Evolutionary conservation across 2,797 vertebrate genomes (phyloP).

Genomic region (Crotalus adamanteus): DNA sequence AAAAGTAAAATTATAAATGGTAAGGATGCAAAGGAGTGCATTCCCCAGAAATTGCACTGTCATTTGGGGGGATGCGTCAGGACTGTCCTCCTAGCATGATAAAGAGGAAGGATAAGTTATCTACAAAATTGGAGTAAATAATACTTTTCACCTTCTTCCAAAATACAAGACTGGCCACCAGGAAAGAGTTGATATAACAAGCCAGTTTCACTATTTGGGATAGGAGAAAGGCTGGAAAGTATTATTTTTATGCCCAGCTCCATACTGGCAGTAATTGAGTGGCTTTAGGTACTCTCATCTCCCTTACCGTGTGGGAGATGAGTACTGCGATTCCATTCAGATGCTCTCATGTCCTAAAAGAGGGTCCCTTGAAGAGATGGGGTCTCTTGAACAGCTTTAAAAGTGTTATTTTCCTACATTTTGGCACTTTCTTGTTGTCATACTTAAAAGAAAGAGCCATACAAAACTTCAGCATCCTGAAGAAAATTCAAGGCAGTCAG

Average conservation of each 20-base stretch:
- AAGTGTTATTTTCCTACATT: not conserved
- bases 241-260: not conserved
- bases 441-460: not conserved
- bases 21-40: not conserved
- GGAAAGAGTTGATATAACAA: not conserved
- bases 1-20: not conserved
- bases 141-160: not conserved
- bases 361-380: not conserved
- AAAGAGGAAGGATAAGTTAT: not conserved
- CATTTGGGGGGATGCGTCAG: not conserved
- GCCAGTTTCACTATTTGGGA: not conserved
- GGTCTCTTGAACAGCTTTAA: not conserved
- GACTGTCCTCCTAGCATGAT: not conserved
- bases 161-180: conserved; percentile 5
- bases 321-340: not conserved
- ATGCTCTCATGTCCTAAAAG: not conserved
- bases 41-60: conserved; percentile 11
- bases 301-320: not conserved
- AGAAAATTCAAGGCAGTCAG: not conserved
- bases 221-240: not conserved
- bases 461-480: not conserved
- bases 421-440: conserved; percentile 1
- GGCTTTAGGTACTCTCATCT: not conserved
- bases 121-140: not conserved
- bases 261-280: not conserved